Percentiles rank a stretch among this genome's conserved stretches.
Evolutionary conservation across 2,888 invertebrate genomes (phyloP).

Genomic region (Vandiemenella viatica): DNA sequence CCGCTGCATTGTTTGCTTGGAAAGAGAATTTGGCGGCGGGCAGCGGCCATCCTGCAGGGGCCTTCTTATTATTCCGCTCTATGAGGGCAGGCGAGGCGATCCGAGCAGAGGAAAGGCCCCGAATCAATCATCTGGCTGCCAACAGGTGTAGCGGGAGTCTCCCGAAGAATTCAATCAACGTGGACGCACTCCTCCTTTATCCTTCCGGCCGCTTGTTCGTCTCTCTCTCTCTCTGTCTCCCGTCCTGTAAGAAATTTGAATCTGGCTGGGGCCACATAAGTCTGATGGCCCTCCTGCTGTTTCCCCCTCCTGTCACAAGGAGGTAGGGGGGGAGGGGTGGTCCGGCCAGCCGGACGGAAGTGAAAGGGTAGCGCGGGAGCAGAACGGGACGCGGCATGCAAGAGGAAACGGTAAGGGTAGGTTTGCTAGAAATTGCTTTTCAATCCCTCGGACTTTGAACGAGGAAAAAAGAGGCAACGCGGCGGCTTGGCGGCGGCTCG

Average conservation of each 20-base stretch:
- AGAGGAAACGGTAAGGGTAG: constrained; percentile 1
- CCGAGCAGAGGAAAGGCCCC: too few species aligned
- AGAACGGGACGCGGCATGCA: constrained; percentile 5
- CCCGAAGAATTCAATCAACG: neutral
- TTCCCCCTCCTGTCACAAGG: constrained; percentile 4
- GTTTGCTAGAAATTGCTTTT: constrained; percentile 14
- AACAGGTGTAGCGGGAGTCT: neutral
- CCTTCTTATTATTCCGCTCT: too few species aligned
- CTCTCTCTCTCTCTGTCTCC: too few species aligned
- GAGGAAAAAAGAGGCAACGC: neutral
- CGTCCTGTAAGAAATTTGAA: neutral
- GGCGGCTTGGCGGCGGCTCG: too few species aligned
- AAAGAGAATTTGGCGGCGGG: too few species aligned
- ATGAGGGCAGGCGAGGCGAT: too few species aligned
- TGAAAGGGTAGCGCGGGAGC: constrained; percentile 7
- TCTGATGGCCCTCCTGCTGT: neutral
- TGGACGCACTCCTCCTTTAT: neutral
- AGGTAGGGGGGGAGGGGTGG: constrained; percentile 5
- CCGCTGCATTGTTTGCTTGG: too few species aligned
- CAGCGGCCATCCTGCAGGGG: too few species aligned
- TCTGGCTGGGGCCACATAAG: neutral
- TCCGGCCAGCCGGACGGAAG: neutral
- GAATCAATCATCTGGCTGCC: neutral
- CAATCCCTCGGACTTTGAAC: constrained; percentile 13
- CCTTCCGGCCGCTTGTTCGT: too few species aligned